phyloP scores from a whole-genome alignment of 2,888 invertebrate genomes.

The Hypomecis punctinalis region DNA sequence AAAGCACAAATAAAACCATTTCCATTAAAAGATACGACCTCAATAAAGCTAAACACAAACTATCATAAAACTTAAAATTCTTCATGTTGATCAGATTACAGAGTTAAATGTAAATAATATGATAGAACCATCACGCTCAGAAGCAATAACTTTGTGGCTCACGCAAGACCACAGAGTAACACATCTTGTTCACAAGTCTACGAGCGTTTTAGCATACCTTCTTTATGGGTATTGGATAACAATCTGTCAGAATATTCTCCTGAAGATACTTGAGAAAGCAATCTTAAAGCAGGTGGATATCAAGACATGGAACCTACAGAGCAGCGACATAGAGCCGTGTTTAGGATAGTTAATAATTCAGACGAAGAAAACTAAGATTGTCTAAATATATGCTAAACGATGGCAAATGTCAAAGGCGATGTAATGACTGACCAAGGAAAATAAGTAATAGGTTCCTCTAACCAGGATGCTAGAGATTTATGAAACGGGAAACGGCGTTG shows the following conservation, averaged over 20 bases:
- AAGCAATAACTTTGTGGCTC: conserved; percentile 42
- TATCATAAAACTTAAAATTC: conserved; percentile 20
- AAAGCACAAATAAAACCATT: conserved; percentile 8
- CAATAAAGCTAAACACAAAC: conserved; percentile 15
- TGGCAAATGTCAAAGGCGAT: conserved; percentile 58
- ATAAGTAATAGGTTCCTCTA: conserved; percentile 51
- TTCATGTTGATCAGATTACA: conserved; percentile 22
- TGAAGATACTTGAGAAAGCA: conserved; percentile 38
- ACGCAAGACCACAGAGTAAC: conserved; percentile 48
- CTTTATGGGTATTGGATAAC: conserved; percentile 56
- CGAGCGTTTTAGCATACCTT: conserved; percentile 48
- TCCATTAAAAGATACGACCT: conserved; percentile 14
- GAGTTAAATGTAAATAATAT: conserved; percentile 27
- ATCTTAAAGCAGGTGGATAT: conserved; percentile 21
- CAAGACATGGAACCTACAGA: conserved; percentile 29
- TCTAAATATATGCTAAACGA: conserved; percentile 51
- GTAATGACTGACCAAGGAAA: conserved; percentile 58
- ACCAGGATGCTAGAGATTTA: conserved; percentile 56
- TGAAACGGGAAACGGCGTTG: conserved; percentile 55
- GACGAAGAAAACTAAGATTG: conserved; percentile 35
- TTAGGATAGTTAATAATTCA: conserved; percentile 20
- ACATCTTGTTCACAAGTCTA: conserved; percentile 50
- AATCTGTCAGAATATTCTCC: conserved; percentile 52
- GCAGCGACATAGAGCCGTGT: conserved; percentile 35
- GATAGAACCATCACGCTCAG: conserved; percentile 37